Percentiles rank a stretch among this genome's conserved stretches.
These are phyloP conservation scores for Halichoerus grypus DNA, from an alignment of 2,113 vertebrate species.

Conservation along the genomic window DNA sequence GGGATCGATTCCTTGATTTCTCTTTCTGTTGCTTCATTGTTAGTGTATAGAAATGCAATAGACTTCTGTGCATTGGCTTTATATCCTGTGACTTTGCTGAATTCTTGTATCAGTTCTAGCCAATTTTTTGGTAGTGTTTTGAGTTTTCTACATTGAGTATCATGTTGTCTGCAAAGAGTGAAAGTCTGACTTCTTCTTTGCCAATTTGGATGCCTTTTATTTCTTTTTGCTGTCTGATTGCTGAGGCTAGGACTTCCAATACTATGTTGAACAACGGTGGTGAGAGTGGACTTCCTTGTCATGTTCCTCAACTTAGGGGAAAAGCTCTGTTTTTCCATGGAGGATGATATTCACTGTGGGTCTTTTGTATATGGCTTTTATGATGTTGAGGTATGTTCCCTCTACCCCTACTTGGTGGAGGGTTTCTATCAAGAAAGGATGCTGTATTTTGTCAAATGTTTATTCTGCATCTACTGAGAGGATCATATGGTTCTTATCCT, in stretches of 20 bases:
- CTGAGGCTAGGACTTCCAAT: neutral
- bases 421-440: neutral
- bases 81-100: neutral
- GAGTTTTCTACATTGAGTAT: neutral
- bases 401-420: neutral
- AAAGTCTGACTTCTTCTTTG: neutral
- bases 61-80: neutral
- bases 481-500: neutral
- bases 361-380: neutral
- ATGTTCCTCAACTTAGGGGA: neutral
- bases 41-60: neutral
- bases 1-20: neutral
- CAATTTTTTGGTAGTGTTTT: neutral
- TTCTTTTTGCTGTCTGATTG: neutral
- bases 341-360: neutral
- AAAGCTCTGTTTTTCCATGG: neutral
- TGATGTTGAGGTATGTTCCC: neutral
- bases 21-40: neutral
- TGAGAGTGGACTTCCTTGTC: neutral
- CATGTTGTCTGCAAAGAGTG: neutral
- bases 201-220: neutral
- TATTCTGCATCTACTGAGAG: neutral
- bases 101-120: neutral
- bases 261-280: neutral
- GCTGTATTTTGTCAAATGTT: neutral